These are phyloP conservation scores for Falco novaeseelandiae DNA, from an alignment of 2,797 vertebrate genomes.

Conservation along the genomic window DNA sequence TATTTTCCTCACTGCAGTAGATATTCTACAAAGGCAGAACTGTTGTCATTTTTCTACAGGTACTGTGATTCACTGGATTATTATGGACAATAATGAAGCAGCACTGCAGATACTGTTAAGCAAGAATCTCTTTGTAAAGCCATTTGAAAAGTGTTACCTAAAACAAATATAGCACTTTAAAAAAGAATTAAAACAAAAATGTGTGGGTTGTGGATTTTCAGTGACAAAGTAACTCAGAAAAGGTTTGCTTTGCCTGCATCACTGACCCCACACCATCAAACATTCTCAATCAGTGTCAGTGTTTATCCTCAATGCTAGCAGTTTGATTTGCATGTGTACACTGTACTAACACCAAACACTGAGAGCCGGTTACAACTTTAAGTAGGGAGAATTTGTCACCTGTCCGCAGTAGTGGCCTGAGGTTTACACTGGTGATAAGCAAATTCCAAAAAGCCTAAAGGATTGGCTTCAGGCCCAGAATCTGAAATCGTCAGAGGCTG, in stretches of 20 bases:
- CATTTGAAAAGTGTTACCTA: not conserved
- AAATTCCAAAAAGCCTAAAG: not conserved
- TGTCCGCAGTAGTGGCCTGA: not conserved
- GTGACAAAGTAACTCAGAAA: not conserved
- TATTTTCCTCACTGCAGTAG: not conserved
- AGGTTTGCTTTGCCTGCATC: not conserved
- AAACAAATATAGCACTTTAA: not conserved
- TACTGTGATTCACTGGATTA: not conserved
- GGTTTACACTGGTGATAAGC: not conserved
- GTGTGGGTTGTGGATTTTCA: not conserved
- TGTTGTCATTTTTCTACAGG: slow-evolving; percentile 27
- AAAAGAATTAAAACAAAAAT: not conserved
- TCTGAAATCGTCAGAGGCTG: not conserved
- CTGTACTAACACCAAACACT: not conserved
- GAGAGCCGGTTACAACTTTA: not conserved
- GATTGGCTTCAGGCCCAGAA: slow-evolving; percentile 2
- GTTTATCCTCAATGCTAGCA: not conserved
- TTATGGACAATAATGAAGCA: not conserved
- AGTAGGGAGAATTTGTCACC: slow-evolving; percentile 18
- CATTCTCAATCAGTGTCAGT: not conserved
- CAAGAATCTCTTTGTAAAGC: not conserved
- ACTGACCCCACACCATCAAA: not conserved
- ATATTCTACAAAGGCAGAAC: not conserved
- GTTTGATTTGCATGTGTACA: not conserved
- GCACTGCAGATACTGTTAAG: not conserved